Base-by-base conservation (phyloP, 2,113 vertebrate genomes). In the Festucalex cinctus region DNA sequence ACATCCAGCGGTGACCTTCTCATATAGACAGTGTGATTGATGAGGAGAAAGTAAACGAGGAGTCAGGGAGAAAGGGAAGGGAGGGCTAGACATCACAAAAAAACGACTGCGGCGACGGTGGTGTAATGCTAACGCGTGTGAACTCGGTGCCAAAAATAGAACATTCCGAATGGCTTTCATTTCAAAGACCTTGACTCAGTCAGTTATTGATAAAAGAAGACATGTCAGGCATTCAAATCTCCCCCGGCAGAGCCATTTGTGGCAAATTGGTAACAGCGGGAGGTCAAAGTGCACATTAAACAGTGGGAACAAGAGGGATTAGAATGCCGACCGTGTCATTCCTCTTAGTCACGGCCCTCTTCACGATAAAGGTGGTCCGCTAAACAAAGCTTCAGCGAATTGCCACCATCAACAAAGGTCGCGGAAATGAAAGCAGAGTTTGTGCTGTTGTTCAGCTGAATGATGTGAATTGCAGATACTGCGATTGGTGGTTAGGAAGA, bases 141-240 rank as follows among this genome's bases (percentile, higher is more conserved):
- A 86, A 85, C 75, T 81, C 32, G 3, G 60, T 54, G 80, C 87
- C 82, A 88, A 88, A 89, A 90, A 88, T 89, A 89, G 86, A 84
- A 65, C 28, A 63, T 41, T 68, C 37, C 81, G 68, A 62, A 86
- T 75, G 63, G 74, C 39, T 82, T 78, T 85, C 79, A 76, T 86
- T 81, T 77, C 48, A 77, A n/a, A 74, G 74, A 28, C 69, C 68
- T 80, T 85, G 77, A 85, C 72, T 88, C 82, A 44, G 64, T 66
- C 65, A 78, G 77, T 74, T 89, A 75, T 81, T 86, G 76, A 86
- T 83, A 75, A 76, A 85, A 71, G 62, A 65, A 83, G 83, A 79
- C 58, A 84, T 78, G 63, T 57, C 44, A 86, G 68, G 79, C 32
- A 65, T 83, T 86, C 68, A 66, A 69, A 79, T 46, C 39, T 39